phyloP scores from a whole-genome alignment of 2,113 vertebrate species.

The Lycocorax pyrrhopterus region DNA sequence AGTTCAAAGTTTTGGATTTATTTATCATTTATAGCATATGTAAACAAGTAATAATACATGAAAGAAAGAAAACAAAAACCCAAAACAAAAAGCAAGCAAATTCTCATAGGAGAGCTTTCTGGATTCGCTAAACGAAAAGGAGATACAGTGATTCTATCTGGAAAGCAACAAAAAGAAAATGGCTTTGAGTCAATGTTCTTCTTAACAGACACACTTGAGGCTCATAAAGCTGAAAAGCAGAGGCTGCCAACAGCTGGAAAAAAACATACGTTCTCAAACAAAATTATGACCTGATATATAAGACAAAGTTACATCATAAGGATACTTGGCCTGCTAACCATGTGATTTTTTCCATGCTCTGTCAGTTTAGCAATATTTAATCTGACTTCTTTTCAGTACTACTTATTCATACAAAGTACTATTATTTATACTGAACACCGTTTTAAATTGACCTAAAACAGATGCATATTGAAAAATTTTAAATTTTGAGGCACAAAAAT shows the following conservation, averaged over 20 bases:
- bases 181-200: background rate
- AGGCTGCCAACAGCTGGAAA: constrained; percentile 26
- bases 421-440: background rate
- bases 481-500: background rate
- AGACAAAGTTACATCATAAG: constrained; percentile 24
- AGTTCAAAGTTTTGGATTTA: background rate
- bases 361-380: background rate
- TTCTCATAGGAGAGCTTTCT: background rate
- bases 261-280: background rate
- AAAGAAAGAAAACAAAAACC: background rate
- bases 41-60: background rate
- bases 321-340: background rate
- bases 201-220: constrained; percentile 6
- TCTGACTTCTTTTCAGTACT: background rate
- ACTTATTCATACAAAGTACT: background rate
- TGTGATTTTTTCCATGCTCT: constrained; percentile 25
- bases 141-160: background rate
- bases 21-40: background rate
- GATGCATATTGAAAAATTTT: background rate
- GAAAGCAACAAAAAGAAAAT: constrained; percentile 1
- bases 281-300: constrained; percentile 28
- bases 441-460: background rate
- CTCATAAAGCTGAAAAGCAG: constrained; percentile 26
- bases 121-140: background rate
- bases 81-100: background rate